phyloP scores from a whole-genome alignment of 2,888 invertebrate species.

The Lomographa bimaculata region DNA sequence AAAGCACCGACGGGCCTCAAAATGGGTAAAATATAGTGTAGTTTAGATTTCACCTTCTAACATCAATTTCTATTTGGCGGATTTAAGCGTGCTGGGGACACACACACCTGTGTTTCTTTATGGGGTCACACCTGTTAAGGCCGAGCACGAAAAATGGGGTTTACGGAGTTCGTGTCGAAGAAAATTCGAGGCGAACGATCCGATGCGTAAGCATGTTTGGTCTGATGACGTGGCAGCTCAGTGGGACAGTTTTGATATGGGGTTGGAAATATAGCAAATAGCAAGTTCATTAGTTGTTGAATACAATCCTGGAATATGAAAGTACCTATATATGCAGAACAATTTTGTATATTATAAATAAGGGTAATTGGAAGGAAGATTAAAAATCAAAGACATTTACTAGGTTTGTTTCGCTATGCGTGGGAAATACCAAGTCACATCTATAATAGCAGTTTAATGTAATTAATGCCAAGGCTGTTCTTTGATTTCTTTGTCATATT shows the following conservation, averaged over 20 bases:
- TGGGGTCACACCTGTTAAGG: constrained; percentile 60
- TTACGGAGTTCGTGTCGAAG: constrained; percentile 30
- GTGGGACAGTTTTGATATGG: constrained; percentile 3
- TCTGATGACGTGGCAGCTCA: constrained; percentile 17
- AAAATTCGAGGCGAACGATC: constrained; percentile 27
- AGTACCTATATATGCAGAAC: no score
- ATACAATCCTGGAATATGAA: no score
- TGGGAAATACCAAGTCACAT: no score
- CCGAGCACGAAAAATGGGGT: constrained; percentile 38
- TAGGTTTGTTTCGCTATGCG: no score
- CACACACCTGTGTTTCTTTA: constrained; percentile 68
- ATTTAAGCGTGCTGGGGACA: constrained; percentile 61
- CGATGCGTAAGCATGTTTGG: constrained; percentile 31
- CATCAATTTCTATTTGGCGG: constrained; percentile 75
- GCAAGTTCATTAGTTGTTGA: no score
- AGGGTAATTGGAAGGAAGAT: no score
- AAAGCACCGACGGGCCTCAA: constrained; percentile 65
- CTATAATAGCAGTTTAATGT: no score
- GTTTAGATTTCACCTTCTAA: constrained; percentile 67
- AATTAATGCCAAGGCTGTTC: no score
- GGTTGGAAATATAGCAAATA: no score
- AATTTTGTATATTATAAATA: no score
- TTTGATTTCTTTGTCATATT: no score
- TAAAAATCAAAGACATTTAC: no score
- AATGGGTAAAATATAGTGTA: constrained; percentile 71